A percentile compares a stretch with the other conserved stretches of the same genome.
These are phyloP conservation scores for Acanthurus tractus DNA, from an alignment of 2,797 vertebrate species.

Conservation along the genomic window DNA sequence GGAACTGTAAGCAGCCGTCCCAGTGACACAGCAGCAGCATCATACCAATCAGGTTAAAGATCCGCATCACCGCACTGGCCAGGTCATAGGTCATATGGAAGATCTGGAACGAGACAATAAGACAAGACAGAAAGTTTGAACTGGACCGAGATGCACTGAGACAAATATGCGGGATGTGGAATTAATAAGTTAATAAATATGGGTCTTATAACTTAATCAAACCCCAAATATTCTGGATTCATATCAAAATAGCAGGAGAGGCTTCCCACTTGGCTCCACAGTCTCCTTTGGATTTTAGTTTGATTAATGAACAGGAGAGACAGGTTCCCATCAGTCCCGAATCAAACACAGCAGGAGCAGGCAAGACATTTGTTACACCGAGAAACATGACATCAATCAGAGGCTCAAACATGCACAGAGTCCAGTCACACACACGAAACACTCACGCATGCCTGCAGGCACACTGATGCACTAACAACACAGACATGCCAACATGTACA, in stretches of 20 bases:
- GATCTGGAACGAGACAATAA: conserved; percentile 83
- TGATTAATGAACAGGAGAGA: conserved; percentile 75
- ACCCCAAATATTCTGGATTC: neutral
- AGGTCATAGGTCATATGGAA: conserved; percentile 98
- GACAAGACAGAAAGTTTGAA: conserved; percentile 27
- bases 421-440: conserved; percentile 14
- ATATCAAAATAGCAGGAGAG: conserved; percentile 17
- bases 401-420: conserved; percentile 38
- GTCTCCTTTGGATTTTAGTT: conserved; percentile 48
- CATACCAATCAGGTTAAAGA: conserved; percentile 96
- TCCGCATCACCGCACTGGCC: conserved; percentile 95
- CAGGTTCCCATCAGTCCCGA: conserved; percentile 59
- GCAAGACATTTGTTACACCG: conserved; percentile 65
- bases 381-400: conserved; percentile 75
- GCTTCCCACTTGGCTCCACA: conserved; percentile 31
- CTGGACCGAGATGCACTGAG: neutral
- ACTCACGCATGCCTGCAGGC: conserved; percentile 73
- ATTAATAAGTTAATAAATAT: conserved; percentile 4
- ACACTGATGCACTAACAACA: conserved; percentile 50
- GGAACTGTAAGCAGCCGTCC: conserved; percentile 96
- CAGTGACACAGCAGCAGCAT: conserved; percentile 97
- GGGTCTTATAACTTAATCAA: no score
- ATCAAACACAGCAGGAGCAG: conserved; percentile 70
- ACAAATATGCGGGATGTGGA: neutral
- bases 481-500: conserved; percentile 48